A percentile compares a stretch with the other conserved stretches of the same genome.
phyloP scores from a whole-genome alignment of 1,140 invertebrate genomes.

The Nephila pilipes region DNA sequence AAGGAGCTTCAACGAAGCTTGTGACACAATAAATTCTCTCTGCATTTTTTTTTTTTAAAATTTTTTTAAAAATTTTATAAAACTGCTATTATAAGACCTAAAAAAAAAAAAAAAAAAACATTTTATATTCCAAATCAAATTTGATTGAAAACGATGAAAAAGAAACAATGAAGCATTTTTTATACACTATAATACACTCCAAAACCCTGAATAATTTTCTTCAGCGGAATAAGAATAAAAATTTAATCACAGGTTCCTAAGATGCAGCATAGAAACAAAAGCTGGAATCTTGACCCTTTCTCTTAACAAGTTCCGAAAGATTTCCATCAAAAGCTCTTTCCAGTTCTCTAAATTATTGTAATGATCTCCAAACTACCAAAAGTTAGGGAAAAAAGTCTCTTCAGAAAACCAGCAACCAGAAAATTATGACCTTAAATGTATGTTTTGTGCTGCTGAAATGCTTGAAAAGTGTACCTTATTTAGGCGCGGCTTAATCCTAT shows the following conservation, averaged over 20 bases:
- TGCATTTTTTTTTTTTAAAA: no score
- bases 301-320: neutral
- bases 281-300: neutral
- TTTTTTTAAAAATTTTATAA: no score
- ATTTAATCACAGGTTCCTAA: neutral
- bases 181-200: no score
- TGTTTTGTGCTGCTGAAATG: constrained; percentile 5
- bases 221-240: neutral
- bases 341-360: constrained; percentile 31
- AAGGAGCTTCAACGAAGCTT: no score
- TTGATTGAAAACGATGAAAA: no score
- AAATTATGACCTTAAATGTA: constrained; percentile 61
- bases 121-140: no score
- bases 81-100: no score
- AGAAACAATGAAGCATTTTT: no score
- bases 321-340: constrained; percentile 2
- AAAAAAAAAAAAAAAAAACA: no score
- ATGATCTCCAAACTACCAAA: constrained; percentile 32
- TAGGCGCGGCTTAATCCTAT: constrained; percentile 40
- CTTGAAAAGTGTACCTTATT: neutral
- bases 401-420: constrained; percentile 58
- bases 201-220: neutral
- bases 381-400: neutral
- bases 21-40: no score
- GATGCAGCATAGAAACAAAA: neutral